Conservation (phyloP, 1,140 invertebrate species). For the Mylabris phalerata region DNA sequence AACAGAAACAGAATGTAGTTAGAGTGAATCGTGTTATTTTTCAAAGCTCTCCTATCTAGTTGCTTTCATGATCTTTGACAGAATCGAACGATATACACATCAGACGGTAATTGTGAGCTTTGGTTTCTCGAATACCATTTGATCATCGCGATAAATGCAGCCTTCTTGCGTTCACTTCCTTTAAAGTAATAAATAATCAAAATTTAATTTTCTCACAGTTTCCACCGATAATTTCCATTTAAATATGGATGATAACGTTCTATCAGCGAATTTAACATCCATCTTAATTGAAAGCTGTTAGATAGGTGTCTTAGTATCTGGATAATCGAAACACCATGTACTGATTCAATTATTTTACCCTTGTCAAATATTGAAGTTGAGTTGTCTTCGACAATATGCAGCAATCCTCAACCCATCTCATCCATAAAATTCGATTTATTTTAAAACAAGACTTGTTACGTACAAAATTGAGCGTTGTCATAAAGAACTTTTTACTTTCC, state of each 20-base stretch:
- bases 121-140: constrained; percentile 5
- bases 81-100: constrained; percentile 15
- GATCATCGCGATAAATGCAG: neutral
- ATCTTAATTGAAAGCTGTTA: neutral
- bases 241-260: too few relatives aligned
- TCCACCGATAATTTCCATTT: too few relatives aligned
- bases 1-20: neutral
- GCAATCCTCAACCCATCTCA: neutral
- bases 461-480: neutral
- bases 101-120: constrained; percentile 6
- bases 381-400: neutral
- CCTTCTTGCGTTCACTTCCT: too few relatives aligned
- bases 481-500: too few relatives aligned
- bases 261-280: too few relatives aligned
- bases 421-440: constrained; percentile 5
- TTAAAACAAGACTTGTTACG: neutral
- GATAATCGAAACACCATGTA: constrained; percentile 1
- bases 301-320: neutral
- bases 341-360: constrained; percentile 7
- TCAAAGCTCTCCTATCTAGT: constrained; percentile 2
- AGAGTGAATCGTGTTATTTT: constrained; percentile 8
- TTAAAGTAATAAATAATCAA: too few relatives aligned
- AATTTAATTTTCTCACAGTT: too few relatives aligned
- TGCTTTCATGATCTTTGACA: constrained; percentile 8
- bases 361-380: neutral